Conservation (phyloP, 1,140 invertebrate species). For the Aphaenogaster rudis region DNA sequence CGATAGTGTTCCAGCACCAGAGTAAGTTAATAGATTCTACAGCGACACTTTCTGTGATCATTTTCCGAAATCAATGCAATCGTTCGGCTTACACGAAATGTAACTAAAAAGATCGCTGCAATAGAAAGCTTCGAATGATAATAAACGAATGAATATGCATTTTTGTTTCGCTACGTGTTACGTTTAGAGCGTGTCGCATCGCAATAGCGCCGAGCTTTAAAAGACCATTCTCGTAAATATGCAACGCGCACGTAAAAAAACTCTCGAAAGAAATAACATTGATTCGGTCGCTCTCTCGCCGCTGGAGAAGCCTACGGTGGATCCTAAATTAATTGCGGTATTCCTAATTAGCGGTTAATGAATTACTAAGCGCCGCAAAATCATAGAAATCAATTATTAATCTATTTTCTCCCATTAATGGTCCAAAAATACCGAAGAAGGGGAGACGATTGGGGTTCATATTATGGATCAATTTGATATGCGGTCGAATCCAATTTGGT, state of each 20-base stretch:
- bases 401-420: slow-evolving; percentile 4
- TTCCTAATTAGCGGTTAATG: slow-evolving; percentile 43
- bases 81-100: background rate
- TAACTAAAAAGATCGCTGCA: slow-evolving; percentile 6
- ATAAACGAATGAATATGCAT: slow-evolving; percentile 61
- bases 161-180: background rate
- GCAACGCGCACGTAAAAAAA: slow-evolving; percentile 8
- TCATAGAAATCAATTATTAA: slow-evolving; percentile 53
- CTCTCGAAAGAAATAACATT: background rate
- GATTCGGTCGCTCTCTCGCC: background rate
- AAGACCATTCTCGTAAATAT: slow-evolving; percentile 60
- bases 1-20: background rate
- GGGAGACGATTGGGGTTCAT: background rate
- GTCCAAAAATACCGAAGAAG: slow-evolving; percentile 9
- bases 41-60: background rate
- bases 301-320: background rate
- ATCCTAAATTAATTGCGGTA: slow-evolving; percentile 35
- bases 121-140: slow-evolving; percentile 6
- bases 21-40: slow-evolving; percentile 28
- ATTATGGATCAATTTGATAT: slow-evolving; percentile 41
- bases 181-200: slow-evolving; percentile 21
- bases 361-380: slow-evolving; percentile 22
- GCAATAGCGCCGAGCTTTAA: slow-evolving; percentile 46
- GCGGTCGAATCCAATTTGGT: slow-evolving; percentile 63
- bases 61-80: slow-evolving; percentile 10